Evolutionary conservation across 2,797 vertebrate genomes (phyloP).

Genomic region (Melopsittacus undulatus): DNA sequence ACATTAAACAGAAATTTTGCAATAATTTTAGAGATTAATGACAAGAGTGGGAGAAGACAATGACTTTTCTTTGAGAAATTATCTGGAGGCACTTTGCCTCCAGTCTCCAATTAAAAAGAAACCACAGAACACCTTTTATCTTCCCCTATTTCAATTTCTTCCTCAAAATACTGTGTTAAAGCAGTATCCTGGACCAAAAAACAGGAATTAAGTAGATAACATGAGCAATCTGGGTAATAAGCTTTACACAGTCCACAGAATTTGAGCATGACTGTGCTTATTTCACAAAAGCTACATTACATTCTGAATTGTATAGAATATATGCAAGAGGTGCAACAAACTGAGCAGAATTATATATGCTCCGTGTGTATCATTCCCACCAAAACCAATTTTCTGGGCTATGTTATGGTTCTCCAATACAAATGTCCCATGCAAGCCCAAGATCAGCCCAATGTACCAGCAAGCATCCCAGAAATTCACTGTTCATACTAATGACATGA

Average conservation of each 20-base stretch:
- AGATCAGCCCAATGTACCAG: background rate
- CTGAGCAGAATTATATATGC: background rate
- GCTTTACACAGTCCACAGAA: background rate
- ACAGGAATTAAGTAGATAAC: slow-evolving; percentile 36
- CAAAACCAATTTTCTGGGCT: background rate
- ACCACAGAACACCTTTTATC: slow-evolving; percentile 68
- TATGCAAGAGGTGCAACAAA: background rate
- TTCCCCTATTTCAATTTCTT: slow-evolving; percentile 50
- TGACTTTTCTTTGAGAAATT: slow-evolving; percentile 68
- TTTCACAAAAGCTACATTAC: background rate
- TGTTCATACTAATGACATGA: background rate
- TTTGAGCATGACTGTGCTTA: background rate
- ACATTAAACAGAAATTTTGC: slow-evolving; percentile 68
- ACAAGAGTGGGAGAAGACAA: slow-evolving; percentile 66
- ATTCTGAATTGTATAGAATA: background rate
- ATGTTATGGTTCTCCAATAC: background rate
- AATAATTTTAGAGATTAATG: slow-evolving; percentile 71
- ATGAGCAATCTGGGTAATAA: slow-evolving; percentile 29
- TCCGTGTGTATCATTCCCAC: background rate
- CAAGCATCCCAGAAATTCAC: background rate
- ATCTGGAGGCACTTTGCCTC: slow-evolving; percentile 67
- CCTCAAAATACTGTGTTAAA: slow-evolving; percentile 23
- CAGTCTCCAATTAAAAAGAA: slow-evolving; percentile 63
- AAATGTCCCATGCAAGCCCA: background rate
- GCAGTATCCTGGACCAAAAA: background rate